Conservation (phyloP, 2,113 vertebrate genomes). For the Eurystomus gularis region DNA sequence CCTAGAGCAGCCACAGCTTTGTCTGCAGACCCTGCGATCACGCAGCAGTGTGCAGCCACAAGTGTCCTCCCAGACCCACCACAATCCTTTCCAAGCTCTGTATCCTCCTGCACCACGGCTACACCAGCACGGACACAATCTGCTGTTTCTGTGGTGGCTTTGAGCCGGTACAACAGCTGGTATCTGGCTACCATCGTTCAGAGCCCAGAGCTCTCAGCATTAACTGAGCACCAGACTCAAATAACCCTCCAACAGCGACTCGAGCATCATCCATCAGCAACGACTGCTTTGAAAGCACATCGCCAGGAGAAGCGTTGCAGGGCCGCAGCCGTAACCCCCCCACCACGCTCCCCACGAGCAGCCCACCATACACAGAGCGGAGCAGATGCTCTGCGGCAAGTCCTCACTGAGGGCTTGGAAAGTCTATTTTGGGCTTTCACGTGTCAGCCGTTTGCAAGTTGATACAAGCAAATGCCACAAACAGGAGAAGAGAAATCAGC, state of each 20-base stretch:
- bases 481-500: background rate
- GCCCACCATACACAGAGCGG: background rate
- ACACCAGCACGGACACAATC: fast-evolving
- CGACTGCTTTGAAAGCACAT: fast-evolving
- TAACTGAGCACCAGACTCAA: background rate
- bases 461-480: background rate
- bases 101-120: background rate
- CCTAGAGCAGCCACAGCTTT: background rate
- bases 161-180: background rate
- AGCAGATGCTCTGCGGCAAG: background rate
- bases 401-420: fast-evolving
- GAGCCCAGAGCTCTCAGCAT: background rate
- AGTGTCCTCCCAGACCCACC: fast-evolving
- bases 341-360: background rate
- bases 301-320: fast-evolving
- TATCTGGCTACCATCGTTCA: background rate
- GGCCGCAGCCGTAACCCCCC: background rate
- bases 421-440: background rate
- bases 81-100: background rate
- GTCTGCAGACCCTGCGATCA: background rate
- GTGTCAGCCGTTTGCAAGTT: background rate
- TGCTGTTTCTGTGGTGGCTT: background rate
- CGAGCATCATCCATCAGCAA: fast-evolving
- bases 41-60: fast-evolving
- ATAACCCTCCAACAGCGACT: background rate